A percentile compares a stretch with the other conserved stretches of the same genome.
Conservation (phyloP, 2,888 invertebrate species). For the Schrankia costaestrigalis region DNA sequence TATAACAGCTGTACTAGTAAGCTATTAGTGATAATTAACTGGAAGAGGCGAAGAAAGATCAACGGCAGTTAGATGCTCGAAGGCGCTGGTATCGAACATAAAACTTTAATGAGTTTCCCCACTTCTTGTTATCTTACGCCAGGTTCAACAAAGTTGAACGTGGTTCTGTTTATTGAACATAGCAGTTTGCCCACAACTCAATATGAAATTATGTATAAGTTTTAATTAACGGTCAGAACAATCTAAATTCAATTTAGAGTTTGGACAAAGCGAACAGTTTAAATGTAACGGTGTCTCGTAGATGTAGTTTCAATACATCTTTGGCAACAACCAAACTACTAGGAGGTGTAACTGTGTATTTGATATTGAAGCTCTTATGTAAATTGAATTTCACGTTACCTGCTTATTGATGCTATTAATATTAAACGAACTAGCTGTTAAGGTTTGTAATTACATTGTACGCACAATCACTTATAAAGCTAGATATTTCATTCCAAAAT, state of each 20-base stretch:
- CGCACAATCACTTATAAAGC: too few species aligned
- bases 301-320: constrained; percentile 8
- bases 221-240: constrained; percentile 55
- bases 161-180: constrained; percentile 64
- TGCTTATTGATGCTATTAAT: too few species aligned
- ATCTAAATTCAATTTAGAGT: constrained; percentile 46
- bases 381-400: too few species aligned
- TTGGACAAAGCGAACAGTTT: constrained; percentile 34
- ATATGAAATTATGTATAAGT: constrained; percentile 61
- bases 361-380: too few species aligned
- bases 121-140: constrained; percentile 67
- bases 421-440: too few species aligned
- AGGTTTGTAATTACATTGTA: too few species aligned
- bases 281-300: constrained; percentile 13
- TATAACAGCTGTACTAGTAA: too few species aligned
- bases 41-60: constrained; percentile 52
- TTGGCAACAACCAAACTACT: constrained; percentile 8
- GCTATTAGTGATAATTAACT: too few species aligned
- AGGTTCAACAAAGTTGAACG: constrained; percentile 56
- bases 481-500: too few species aligned
- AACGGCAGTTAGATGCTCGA: constrained; percentile 37
- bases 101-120: constrained; percentile 75
- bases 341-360: too few species aligned
- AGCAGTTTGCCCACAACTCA: constrained; percentile 51
- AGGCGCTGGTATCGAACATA: constrained; percentile 51